These are phyloP conservation scores for Hirundo rustica DNA, from an alignment of 2,797 vertebrate species.

Conservation along the genomic window DNA sequence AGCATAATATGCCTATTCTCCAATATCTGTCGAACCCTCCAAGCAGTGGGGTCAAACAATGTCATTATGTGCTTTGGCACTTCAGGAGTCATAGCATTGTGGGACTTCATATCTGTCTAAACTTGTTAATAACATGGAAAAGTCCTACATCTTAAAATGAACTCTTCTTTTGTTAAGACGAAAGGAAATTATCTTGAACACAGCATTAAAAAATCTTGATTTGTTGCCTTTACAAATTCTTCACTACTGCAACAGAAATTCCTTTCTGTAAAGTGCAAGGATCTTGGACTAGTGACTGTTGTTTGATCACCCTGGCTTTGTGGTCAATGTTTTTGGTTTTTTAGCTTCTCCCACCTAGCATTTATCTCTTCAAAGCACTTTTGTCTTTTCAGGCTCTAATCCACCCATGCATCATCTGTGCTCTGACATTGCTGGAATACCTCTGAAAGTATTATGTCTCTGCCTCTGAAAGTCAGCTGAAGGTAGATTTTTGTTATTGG, in stretches of 20 bases:
- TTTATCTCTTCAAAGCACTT: background rate
- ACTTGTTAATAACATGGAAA: background rate
- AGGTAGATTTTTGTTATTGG: background rate
- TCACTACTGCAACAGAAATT: background rate
- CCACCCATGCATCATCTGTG: background rate
- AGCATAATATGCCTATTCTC: background rate
- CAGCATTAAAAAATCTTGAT: background rate
- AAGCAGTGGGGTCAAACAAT: background rate
- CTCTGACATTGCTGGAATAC: background rate
- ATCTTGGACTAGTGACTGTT: background rate
- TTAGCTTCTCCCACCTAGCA: background rate
- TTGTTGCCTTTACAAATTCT: background rate
- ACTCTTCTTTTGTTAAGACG: background rate
- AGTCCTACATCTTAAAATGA: background rate
- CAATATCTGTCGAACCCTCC: background rate
- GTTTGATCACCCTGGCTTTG: background rate
- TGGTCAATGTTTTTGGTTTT: background rate
- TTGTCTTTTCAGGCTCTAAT: background rate
- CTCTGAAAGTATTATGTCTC: background rate
- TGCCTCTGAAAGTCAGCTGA: background rate
- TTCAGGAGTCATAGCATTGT: accelerated
- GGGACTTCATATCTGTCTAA: background rate
- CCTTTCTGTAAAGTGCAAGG: background rate
- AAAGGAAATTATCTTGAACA: background rate
- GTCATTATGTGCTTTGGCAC: background rate